Conservation (phyloP, 2,888 invertebrate species). For the Yponomeuta cagnagella region DNA sequence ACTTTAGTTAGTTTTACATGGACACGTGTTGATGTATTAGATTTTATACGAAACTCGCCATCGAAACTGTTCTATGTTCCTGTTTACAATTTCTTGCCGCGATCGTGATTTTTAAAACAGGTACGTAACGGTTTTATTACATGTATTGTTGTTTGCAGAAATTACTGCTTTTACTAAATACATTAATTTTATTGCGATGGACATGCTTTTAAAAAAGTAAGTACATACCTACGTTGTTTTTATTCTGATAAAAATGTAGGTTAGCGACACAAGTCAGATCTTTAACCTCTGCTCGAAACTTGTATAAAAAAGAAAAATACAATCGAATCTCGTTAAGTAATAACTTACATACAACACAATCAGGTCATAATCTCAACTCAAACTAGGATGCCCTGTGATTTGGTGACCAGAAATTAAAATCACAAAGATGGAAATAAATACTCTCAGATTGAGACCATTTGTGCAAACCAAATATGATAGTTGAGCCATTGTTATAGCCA, state of each 20-base stretch:
- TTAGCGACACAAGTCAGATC: background rate
- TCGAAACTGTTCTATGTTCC: constrained; percentile 38
- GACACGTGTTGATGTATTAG: constrained; percentile 33
- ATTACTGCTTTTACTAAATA: background rate
- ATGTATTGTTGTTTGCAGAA: background rate
- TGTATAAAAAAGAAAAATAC: background rate
- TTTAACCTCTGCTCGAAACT: background rate
- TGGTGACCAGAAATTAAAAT: too few relatives aligned
- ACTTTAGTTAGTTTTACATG: constrained; percentile 8
- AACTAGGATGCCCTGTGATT: too few relatives aligned
- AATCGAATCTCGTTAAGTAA: too few relatives aligned
- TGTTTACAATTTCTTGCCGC: constrained; percentile 47
- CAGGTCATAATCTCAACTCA: too few relatives aligned
- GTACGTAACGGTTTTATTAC: constrained; percentile 48
- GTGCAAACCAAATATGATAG: too few relatives aligned
- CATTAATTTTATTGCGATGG: background rate
- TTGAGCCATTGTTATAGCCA: too few relatives aligned
- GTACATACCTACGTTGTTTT: background rate
- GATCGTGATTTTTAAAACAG: constrained; percentile 59
- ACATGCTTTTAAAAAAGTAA: background rate
- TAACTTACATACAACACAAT: too few relatives aligned
- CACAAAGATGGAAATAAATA: too few relatives aligned
- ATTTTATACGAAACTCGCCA: constrained; percentile 47
- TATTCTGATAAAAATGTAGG: background rate
- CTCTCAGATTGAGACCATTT: too few relatives aligned